Conservation (phyloP, 2,797 vertebrate genomes). For the Tokudaia tokunoshimensis region DNA sequence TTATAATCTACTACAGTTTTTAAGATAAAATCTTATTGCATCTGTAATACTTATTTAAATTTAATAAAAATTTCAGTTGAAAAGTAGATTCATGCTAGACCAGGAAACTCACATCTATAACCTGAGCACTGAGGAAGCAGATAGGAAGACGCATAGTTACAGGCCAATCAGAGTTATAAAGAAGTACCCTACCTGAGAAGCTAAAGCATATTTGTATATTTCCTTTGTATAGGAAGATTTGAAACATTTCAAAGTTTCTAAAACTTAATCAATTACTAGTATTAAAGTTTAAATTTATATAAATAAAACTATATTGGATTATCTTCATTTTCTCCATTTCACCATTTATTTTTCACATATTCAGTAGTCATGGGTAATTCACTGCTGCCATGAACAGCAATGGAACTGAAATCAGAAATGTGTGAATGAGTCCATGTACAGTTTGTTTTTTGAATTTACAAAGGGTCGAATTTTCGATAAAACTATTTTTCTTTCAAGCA, state of each 20-base stretch:
- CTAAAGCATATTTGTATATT: neutral
- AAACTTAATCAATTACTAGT: neutral
- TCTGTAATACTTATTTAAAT: neutral
- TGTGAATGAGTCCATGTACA: too few relatives aligned
- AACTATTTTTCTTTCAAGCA: slow-evolving; percentile 62
- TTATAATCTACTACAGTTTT: neutral
- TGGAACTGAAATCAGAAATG: neutral
- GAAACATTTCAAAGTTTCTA: neutral
- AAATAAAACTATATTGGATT: neutral
- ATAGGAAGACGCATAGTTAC: neutral
- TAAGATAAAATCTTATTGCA: neutral
- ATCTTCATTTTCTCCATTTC: neutral
- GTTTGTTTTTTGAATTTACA: slow-evolving; percentile 3
- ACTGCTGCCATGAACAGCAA: neutral
- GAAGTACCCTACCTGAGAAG: neutral
- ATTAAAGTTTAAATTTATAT: slow-evolving; percentile 27
- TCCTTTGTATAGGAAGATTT: neutral
- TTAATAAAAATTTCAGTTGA: neutral
- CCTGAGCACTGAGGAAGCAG: neutral
- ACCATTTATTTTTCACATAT: neutral
- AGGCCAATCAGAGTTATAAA: neutral
- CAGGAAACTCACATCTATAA: neutral
- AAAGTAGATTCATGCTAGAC: neutral
- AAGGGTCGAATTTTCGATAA: neutral
- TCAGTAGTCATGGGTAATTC: neutral